Conservation (phyloP, 2,797 vertebrate species). For the Atherinosoma microstoma region DNA sequence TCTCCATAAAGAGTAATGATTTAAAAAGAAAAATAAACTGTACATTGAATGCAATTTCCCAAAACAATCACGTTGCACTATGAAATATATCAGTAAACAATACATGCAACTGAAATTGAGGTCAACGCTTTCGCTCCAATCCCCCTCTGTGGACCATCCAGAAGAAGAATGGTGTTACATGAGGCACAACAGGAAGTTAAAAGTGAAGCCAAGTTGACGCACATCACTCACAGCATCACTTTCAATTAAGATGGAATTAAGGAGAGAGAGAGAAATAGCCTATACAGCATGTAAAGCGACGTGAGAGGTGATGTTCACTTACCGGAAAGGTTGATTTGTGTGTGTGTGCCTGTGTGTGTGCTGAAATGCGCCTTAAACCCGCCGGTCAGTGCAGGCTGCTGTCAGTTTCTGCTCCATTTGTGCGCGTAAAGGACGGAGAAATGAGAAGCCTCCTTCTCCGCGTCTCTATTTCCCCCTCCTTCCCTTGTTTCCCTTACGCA, state of each 20-base stretch:
- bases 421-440: conserved; percentile 18
- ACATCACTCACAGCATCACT: neutral
- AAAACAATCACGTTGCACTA: neutral
- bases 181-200: conserved; percentile 10
- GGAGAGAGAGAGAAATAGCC: neutral
- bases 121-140: conserved; percentile 2
- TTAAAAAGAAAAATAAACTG: neutral
- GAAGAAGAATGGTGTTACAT: conserved; percentile 8
- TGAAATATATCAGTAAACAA: neutral
- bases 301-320: conserved; percentile 34
- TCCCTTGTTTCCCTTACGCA: neutral
- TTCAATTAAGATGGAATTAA: neutral
- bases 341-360: neutral
- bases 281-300: neutral
- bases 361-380: conserved; percentile 23
- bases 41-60: neutral
- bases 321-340: conserved; percentile 38
- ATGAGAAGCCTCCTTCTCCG: conserved; percentile 13
- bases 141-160: neutral
- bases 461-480: conserved; percentile 3
- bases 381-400: conserved; percentile 15
- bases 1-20: neutral
- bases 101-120: neutral
- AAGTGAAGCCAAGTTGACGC: neutral
- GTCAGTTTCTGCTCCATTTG: conserved; percentile 46